Evolutionary conservation across 1,140 invertebrate genomes (phyloP).

Genomic region (Drosophila prosaltans): DNA sequence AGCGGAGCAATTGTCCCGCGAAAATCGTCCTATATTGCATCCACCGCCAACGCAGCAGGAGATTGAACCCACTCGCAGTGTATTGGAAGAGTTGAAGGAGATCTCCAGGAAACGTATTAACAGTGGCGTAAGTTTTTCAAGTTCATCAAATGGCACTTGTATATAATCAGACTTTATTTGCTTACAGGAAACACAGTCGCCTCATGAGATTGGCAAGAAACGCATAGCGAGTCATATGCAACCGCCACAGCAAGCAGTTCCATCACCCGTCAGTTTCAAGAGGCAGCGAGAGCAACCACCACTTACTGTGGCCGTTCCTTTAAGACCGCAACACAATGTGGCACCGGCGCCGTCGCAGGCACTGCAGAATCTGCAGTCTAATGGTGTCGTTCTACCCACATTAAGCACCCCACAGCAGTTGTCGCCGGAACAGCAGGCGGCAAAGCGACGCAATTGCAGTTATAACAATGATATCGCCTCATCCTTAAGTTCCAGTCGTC

Average conservation of each 20-base stretch:
- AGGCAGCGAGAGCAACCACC: constrained; percentile 36
- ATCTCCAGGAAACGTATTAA: constrained; percentile 84
- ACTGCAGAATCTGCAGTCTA: constrained; percentile 31
- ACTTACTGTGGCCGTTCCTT: constrained; percentile 34
- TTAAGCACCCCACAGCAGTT: constrained; percentile 6
- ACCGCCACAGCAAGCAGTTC: constrained; percentile 1
- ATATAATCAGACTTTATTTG: constrained; percentile 30
- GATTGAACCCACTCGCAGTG: constrained; percentile 82
- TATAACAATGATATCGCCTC: constrained; percentile 79
- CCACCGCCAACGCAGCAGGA: constrained; percentile 73
- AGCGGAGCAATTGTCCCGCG: constrained; percentile 65
- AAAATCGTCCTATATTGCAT: constrained; percentile 78
- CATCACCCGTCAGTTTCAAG: constrained; percentile 26
- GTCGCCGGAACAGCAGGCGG: constrained; percentile 69
- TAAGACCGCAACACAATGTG: constrained; percentile 22
- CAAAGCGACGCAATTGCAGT: constrained; percentile 71
- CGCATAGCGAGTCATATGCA: constrained; percentile 36
- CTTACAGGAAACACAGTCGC: constrained; percentile 62
- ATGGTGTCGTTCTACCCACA: constrained; percentile 34
- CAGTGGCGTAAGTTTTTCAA: constrained; percentile 76
- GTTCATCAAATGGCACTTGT: background rate
- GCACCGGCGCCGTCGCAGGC: background rate
- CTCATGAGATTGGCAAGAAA: constrained; percentile 64
- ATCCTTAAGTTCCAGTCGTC: constrained; percentile 74
- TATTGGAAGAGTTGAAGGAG: constrained; percentile 84